Evolutionary conservation across 2,888 invertebrate genomes (phyloP).

Genomic region (Clanis bilineata): DNA sequence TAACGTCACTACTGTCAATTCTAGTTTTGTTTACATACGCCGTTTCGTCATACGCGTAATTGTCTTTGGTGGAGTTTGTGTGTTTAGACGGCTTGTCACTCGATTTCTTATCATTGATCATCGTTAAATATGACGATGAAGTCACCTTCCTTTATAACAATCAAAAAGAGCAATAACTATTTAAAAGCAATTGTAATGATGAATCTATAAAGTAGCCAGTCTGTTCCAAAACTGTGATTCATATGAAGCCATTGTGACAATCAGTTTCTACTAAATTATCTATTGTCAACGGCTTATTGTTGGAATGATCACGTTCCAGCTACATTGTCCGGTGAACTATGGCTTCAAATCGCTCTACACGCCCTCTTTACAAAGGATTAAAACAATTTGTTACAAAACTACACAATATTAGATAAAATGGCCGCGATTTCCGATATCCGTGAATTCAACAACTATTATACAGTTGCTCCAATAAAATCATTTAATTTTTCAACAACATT

Average conservation of each 20-base stretch:
- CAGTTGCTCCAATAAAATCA: background rate
- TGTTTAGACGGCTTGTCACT: background rate
- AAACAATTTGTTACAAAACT: background rate
- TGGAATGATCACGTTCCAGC: background rate
- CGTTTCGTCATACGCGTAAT: conserved; percentile 13
- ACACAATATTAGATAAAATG: background rate
- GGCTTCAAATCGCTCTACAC: background rate
- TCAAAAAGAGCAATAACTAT: background rate
- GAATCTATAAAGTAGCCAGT: background rate
- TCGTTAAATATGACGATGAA: background rate
- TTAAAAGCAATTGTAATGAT: no score
- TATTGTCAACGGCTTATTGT: background rate
- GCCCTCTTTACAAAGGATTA: background rate
- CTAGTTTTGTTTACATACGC: conserved; percentile 63
- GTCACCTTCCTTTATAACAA: background rate
- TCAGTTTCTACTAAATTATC: background rate
- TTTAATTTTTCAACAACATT: background rate
- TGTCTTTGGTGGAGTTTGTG: background rate
- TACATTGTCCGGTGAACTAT: background rate
- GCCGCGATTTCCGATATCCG: background rate
- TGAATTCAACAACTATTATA: background rate
- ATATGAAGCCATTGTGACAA: background rate
- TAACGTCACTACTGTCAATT: conserved; percentile 39
- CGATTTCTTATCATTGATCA: background rate
- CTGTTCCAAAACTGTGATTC: background rate